Base-by-base conservation (phyloP, 2,113 vertebrate species). In the Aegithalos caudatus region DNA sequence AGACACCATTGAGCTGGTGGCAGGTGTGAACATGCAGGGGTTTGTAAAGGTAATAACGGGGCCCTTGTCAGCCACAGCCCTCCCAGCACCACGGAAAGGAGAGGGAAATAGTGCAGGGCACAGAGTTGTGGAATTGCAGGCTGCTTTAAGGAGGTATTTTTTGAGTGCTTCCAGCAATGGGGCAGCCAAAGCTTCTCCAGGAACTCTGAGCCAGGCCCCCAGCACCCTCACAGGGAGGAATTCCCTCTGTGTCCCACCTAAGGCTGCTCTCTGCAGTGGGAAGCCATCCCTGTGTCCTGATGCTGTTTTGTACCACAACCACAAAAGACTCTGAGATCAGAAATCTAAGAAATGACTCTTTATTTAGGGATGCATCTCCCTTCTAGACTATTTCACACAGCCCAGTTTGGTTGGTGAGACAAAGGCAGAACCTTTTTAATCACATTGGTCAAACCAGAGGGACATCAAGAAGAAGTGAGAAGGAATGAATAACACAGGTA, bases 1-100 rank as follows among this genome's bases (percentile, higher is more conserved):
- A 64, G 73, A 64, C 86, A 92, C 89, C n/a, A n/a, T 93, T 48
- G 94, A 79, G 92, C 86, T 3, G 2, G 33, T 19, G 85, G 56
- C 61, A 40, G 85, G 61, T 44, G 37, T 14, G 6, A 40, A 22
- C 64, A 7, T 0, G n/a, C 79, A 10, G 51, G n/a, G 15, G 54
- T 17, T 1, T 3, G 3, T 5, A 33, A 38, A 7, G 17, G 40
- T 13, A 11, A 20, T 10, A 14, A 8, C 1, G 5, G 40, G 14
- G 91, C 82, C 84, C 87, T 84, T 69, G 86, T 45, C 84, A 87
- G 33, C 57, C 60, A 2, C 14, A 58, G 80, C 67, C 64, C 95
- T 35, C 45, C 6, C 0, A 81, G 91, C 60, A n/a, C n/a, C 37
- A 2, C 10, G 3, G 1, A 17, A 14, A 71, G 56, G 40, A 51